Evolutionary conservation across 2,888 invertebrate species (phyloP).

Genomic region (Neoitamus cyanurus): DNA sequence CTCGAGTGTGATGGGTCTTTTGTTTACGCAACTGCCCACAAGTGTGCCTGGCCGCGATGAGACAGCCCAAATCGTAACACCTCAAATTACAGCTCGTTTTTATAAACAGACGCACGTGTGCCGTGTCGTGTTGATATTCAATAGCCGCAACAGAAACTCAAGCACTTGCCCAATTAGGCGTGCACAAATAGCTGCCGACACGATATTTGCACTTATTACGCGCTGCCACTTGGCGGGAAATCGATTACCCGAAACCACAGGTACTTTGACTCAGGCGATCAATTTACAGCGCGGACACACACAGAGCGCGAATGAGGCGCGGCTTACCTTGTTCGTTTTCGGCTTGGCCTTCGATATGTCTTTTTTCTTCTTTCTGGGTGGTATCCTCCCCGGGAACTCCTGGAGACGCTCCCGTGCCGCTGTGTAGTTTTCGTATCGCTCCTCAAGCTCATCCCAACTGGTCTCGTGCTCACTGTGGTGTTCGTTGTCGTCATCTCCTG

Average conservation of each 20-base stretch:
- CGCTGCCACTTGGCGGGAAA: background rate
- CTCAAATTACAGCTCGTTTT: slow-evolving; percentile 16
- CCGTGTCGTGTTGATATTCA: background rate
- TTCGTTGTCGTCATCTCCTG: slow-evolving; percentile 66
- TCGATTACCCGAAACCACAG: slow-evolving; percentile 22
- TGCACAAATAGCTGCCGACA: background rate
- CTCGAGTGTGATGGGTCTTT: background rate
- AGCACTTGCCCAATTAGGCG: slow-evolving; percentile 11
- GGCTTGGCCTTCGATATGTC: slow-evolving; percentile 59
- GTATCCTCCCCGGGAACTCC: slow-evolving; percentile 66
- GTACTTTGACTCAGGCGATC: background rate
- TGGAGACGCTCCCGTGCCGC: slow-evolving; percentile 65
- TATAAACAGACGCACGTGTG: slow-evolving; percentile 28
- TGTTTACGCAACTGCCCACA: background rate
- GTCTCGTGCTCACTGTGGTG: slow-evolving; percentile 65
- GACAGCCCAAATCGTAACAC: background rate
- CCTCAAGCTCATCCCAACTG: slow-evolving; percentile 66
- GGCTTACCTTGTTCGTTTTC: slow-evolving; percentile 58
- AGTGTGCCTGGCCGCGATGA: background rate
- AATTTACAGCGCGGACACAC: background rate
- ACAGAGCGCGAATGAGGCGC: background rate
- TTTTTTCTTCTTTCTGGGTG: slow-evolving; percentile 66
- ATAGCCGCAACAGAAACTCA: slow-evolving; percentile 5
- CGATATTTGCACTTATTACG: background rate
- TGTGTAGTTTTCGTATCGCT: slow-evolving; percentile 65